These are phyloP conservation scores for Lucifuga dentata DNA, from an alignment of 2,113 vertebrate genomes.

Conservation along the genomic window DNA sequence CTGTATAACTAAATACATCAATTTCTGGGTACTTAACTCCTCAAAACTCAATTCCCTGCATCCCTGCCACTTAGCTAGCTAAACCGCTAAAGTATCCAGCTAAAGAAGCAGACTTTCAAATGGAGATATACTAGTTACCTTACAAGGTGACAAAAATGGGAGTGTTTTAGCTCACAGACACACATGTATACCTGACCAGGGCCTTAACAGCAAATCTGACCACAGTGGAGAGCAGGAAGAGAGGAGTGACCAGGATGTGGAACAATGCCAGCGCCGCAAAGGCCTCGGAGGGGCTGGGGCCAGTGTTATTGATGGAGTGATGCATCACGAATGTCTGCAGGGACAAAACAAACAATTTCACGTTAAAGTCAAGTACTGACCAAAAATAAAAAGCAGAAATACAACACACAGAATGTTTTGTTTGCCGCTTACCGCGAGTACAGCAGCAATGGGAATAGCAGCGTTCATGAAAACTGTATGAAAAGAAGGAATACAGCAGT, in stretches of 20 bases:
- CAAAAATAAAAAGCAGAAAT: too few species aligned
- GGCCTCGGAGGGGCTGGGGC: constrained; percentile 86
- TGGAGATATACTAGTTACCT: too few species aligned
- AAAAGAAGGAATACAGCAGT: too few species aligned
- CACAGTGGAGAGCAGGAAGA: constrained; percentile 97
- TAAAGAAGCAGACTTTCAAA: too few species aligned
- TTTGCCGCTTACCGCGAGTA: constrained; percentile 94
- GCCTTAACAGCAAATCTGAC: constrained; percentile 97
- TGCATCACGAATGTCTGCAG: constrained; percentile 91
- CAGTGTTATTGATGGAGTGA: constrained; percentile 67
- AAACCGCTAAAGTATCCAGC: too few species aligned
- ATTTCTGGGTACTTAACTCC: too few species aligned
- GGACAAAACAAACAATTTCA: background rate
- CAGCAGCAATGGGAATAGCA: constrained; percentile 96
- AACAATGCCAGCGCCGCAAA: constrained; percentile 95
- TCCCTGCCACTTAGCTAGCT: too few species aligned
- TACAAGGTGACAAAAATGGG: too few species aligned
- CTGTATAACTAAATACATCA: too few species aligned
- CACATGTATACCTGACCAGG: constrained; percentile 87
- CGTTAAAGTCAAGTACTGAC: too few species aligned
- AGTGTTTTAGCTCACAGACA: background rate
- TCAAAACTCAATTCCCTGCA: too few species aligned
- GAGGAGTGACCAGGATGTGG: constrained; percentile 95
- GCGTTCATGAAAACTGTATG: constrained; percentile 97
- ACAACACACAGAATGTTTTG: too few species aligned